phyloP scores from a whole-genome alignment of 2,888 invertebrate genomes.

The Caenorhabditis imperialis region DNA sequence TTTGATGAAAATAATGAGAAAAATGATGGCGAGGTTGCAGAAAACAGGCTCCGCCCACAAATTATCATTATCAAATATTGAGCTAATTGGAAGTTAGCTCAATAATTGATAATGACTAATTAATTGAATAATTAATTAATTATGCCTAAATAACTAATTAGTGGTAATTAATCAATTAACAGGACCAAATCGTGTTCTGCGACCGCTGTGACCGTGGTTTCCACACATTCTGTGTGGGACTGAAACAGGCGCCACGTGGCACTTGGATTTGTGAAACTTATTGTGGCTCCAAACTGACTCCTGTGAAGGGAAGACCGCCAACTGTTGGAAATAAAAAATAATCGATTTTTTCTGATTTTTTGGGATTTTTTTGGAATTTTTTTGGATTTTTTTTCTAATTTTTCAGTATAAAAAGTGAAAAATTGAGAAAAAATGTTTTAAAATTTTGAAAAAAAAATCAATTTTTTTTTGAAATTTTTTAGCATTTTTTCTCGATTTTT shows the following conservation, averaged over 20 bases:
- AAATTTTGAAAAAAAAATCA: background rate
- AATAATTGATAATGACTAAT: no score
- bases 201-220: slow-evolving; percentile 94
- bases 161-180: no score
- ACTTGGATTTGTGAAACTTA: slow-evolving; percentile 83
- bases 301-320: slow-evolving; percentile 9
- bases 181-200: slow-evolving; percentile 92
- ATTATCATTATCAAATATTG: no score
- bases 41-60: no score
- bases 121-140: no score
- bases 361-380: slow-evolving; percentile 5
- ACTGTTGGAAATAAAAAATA: background rate
- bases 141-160: no score
- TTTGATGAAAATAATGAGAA: no score
- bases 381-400: background rate
- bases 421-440: background rate
- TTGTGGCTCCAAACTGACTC: slow-evolving; percentile 22
- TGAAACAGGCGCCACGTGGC: slow-evolving; percentile 87
- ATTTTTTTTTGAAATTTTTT: background rate
- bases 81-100: no score
- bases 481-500: no score
- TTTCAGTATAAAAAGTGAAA: background rate
- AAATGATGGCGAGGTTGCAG: no score
- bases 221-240: slow-evolving; percentile 91
- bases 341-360: slow-evolving; percentile 2